Conservation (phyloP, 1,140 invertebrate species). For the Caenorhabditis brenneri region DNA sequence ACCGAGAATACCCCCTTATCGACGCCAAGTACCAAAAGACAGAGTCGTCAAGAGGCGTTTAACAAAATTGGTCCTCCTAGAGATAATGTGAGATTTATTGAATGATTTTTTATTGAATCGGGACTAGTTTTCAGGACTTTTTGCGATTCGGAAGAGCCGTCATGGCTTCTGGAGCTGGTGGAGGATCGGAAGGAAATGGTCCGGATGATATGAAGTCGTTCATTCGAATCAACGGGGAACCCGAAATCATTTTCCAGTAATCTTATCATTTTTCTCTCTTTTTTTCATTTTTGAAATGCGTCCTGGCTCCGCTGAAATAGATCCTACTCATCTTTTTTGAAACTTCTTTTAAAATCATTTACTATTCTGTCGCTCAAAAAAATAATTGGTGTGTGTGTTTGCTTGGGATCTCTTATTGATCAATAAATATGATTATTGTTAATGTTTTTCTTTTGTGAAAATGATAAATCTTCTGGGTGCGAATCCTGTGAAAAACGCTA, state of each 20-base stretch:
- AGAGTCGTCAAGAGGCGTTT: neutral
- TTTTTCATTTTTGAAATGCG: neutral
- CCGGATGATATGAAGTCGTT: neutral
- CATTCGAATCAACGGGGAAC: neutral
- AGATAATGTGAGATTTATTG: neutral
- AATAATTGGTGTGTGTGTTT: too few species aligned
- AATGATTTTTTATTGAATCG: neutral
- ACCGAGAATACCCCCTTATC: neutral
- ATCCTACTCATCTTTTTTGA: too few species aligned
- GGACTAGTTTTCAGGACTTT: neutral
- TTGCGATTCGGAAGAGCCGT: slow-evolving; percentile 28
- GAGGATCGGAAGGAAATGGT: neutral
- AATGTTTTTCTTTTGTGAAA: too few species aligned
- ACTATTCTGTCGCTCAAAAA: too few species aligned
- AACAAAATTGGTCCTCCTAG: neutral
- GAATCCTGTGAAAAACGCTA: too few species aligned
- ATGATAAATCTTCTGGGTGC: too few species aligned
- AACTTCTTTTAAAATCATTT: too few species aligned
- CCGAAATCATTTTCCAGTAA: neutral
- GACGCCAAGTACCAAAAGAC: neutral
- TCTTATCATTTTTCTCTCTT: neutral
- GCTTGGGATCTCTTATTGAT: too few species aligned
- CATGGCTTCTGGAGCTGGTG: slow-evolving; percentile 19
- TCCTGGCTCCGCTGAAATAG: too few species aligned
- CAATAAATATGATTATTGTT: too few species aligned